A percentile compares a stretch with the other conserved stretches of the same genome.
Evolutionary conservation across 2,113 vertebrate genomes (phyloP).

Genomic region (Poecilia latipinna): DNA sequence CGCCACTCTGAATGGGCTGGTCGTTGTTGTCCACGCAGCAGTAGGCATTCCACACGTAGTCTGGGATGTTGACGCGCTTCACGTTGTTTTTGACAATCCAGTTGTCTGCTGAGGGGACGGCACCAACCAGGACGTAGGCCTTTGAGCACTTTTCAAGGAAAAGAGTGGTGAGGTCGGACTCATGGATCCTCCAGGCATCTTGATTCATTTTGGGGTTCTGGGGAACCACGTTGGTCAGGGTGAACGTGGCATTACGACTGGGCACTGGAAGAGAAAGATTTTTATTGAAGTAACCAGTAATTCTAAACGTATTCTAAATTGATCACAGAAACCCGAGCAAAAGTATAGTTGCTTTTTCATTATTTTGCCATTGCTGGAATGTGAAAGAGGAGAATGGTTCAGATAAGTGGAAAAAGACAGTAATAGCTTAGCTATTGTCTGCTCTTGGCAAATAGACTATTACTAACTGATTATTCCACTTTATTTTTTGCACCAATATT

Average conservation of each 20-base stretch:
- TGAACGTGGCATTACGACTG: slow-evolving; percentile 79
- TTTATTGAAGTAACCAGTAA: not conserved
- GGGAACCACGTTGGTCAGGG: slow-evolving; percentile 79
- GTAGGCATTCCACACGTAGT: slow-evolving; percentile 80
- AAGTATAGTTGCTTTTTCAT: no score
- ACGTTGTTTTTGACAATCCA: slow-evolving; percentile 80
- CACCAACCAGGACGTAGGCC: slow-evolving; percentile 77
- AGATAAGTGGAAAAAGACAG: no score
- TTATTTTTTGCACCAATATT: no score
- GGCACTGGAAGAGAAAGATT: slow-evolving; percentile 58
- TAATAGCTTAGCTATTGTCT: no score
- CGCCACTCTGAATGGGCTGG: slow-evolving; percentile 64
- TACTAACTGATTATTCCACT: no score
- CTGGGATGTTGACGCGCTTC: slow-evolving; percentile 78
- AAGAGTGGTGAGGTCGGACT: slow-evolving; percentile 65
- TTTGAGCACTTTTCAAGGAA: slow-evolving; percentile 66
- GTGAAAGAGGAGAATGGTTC: no score
- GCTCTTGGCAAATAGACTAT: no score
- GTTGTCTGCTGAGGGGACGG: slow-evolving; percentile 70
- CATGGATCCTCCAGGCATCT: slow-evolving; percentile 74
- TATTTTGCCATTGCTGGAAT: no score
- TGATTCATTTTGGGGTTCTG: slow-evolving; percentile 79
- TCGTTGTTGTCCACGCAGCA: slow-evolving; percentile 77
- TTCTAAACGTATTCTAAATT: not conserved
- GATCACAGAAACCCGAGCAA: not conserved